Evolutionary conservation across 2,113 vertebrate species (phyloP), one percentile per base, ranked within the genome.

Genomic region (Eublepharis macularius): DNA sequence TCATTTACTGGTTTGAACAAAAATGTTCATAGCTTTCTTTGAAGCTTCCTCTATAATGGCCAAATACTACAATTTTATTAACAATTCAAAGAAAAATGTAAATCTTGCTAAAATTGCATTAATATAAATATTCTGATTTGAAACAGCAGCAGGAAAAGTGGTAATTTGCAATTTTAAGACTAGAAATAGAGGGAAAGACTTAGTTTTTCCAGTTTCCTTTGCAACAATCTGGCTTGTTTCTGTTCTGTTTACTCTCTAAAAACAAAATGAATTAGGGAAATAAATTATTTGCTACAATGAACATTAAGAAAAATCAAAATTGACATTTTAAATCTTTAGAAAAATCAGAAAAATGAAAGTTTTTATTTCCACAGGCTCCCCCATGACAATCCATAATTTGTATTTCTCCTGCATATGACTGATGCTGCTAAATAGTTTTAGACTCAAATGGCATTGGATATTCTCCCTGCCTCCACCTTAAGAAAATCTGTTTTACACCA

Each of bases 11-110:
- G 1, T 0, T 0, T 2, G 34, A 76, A 36, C 32, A 57, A 79
- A 8, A n/a, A 4, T 0, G 49, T 65, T 0, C 0, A 11, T 32
- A 82, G 10, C 4, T 68, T 60, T 60, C 4, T 21, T 70, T 45
- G 47, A n/a, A 84, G 24, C 8, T 68, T 24, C 45, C 81, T 3
- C 0, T 0, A 0, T 39, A 7, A 4, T 7, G 2, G 1, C 0
- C 54, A 2, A 1, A 32, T 26, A 78, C 65, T 24, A 60, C 1
- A 6, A 68, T 51, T 51, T 11, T 12, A 65, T 13, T 9, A 3
- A 66, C 17, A 39, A 12, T 39, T 11, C 34, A 9, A 2, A 66
- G 60, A 26, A 68, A 32, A 19, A 32, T 2, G 16, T 7, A 83
- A 75, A 2, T 72, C 74, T 80, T 70, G 72, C 32, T 45, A 24